Conservation (phyloP, 2,888 invertebrate species). For the Napeogenes sylphis region DNA sequence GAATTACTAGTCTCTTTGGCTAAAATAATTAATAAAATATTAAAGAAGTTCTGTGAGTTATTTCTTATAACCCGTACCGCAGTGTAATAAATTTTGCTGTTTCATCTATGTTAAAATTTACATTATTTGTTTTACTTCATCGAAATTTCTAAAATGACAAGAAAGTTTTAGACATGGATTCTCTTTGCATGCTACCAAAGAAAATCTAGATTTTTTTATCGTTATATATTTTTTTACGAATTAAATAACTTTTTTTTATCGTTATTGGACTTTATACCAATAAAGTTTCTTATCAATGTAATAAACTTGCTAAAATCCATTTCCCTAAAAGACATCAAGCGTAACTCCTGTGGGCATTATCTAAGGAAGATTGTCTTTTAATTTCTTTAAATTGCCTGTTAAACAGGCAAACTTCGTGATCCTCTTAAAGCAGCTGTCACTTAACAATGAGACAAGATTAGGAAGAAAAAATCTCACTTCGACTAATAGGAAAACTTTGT, state of each 20-base stretch:
- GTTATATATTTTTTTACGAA: too few species aligned
- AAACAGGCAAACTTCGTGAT: conserved; percentile 47
- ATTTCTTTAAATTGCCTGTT: conserved; percentile 43
- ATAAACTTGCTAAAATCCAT: not conserved
- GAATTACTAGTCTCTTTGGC: too few species aligned
- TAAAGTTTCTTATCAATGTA: conserved; percentile 2
- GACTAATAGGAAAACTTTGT: conserved; percentile 52
- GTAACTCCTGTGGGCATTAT: conserved; percentile 6
- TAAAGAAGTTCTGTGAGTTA: not conserved
- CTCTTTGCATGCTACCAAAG: too few species aligned
- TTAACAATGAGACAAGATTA: conserved; percentile 49
- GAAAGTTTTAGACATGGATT: too few species aligned
- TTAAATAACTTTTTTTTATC: not conserved
- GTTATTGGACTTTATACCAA: not conserved
- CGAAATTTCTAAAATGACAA: too few species aligned
- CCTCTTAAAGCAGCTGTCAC: conserved; percentile 50
- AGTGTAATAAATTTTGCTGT: too few species aligned
- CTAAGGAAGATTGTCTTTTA: conserved; percentile 30
- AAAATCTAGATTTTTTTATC: too few species aligned
- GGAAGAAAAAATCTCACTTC: conserved; percentile 45
- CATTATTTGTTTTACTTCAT: too few species aligned
- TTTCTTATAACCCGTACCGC: too few species aligned
- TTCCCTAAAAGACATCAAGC: conserved; percentile 3
- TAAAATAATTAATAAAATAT: not conserved
- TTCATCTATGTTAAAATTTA: too few species aligned